phyloP scores from a whole-genome alignment of 2,888 invertebrate species.

The Melinaea menophilus region DNA sequence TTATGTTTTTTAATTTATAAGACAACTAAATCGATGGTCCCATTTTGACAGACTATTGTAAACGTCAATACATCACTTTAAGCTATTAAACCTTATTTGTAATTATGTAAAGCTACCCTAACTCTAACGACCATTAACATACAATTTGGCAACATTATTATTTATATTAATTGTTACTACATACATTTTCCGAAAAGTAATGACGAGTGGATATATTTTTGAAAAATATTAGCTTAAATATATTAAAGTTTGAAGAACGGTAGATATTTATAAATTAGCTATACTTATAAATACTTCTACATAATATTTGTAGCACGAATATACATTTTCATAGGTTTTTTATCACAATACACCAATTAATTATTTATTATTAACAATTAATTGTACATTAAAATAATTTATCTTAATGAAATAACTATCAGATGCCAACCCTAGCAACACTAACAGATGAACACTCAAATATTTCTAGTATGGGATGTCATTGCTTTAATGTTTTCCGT shows the following conservation, averaged over 20 bases:
- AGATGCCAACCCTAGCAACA: slow-evolving; percentile 4
- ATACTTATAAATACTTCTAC: not conserved
- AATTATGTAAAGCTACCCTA: not conserved
- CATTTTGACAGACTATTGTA: slow-evolving; percentile 6
- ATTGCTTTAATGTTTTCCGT: not conserved
- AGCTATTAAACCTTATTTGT: too few species aligned
- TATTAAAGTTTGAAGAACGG: slow-evolving; percentile 2
- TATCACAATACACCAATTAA: slow-evolving; percentile 8
- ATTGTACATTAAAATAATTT: too few species aligned
- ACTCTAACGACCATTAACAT: slow-evolving; percentile 30
- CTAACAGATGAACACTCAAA: not conserved
- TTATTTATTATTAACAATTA: not conserved
- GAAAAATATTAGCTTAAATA: slow-evolving; percentile 32
- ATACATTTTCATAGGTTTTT: not conserved
- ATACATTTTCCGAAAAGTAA: slow-evolving; percentile 47
- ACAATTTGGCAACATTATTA: slow-evolving; percentile 47
- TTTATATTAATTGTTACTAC: slow-evolving; percentile 36
- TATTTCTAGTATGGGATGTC: not conserved
- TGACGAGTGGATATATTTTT: slow-evolving; percentile 32
- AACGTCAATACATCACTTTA: too few species aligned
- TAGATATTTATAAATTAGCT: too few species aligned
- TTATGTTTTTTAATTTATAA: too few species aligned
- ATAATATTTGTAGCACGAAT: not conserved
- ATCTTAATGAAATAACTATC: not conserved
- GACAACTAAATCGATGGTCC: slow-evolving; percentile 4